Evolutionary conservation across 2,113 vertebrate species (phyloP).

Genomic region (Fulmarus glacialis): DNA sequence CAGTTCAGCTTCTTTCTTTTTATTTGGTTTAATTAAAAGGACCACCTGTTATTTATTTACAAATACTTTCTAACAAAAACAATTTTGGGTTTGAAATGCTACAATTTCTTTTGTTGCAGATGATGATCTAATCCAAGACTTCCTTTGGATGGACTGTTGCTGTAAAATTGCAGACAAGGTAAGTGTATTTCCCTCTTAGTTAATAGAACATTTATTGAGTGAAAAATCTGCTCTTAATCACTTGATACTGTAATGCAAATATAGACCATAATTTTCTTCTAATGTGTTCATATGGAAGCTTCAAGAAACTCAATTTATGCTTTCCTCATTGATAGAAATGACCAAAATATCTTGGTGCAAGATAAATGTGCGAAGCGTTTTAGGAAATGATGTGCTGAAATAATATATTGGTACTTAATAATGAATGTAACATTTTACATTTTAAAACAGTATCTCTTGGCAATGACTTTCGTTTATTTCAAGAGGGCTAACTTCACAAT

Average conservation of each 20-base stretch:
- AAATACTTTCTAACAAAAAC: background rate
- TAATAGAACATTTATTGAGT: background rate
- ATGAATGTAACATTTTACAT: conserved; percentile 50
- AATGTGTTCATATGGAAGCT: background rate
- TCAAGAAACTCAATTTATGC: background rate
- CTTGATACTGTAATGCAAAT: background rate
- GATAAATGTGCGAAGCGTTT: background rate
- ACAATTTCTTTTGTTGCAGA: conserved; percentile 78
- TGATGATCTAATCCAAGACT: conserved; percentile 91
- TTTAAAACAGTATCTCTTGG: conserved; percentile 91
- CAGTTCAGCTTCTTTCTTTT: background rate
- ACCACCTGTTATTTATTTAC: background rate
- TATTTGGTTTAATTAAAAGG: background rate
- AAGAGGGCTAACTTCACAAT: conserved; percentile 90
- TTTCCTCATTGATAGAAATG: background rate
- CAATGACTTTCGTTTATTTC: conserved; percentile 99
- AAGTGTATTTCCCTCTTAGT: background rate
- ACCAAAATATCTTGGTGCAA: background rate
- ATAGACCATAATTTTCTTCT: background rate
- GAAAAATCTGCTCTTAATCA: background rate
- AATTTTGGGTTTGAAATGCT: conserved; percentile 37
- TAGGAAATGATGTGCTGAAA: background rate
- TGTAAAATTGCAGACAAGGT: conserved; percentile 95
- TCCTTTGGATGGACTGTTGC: conserved; percentile 94
- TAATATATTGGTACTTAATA: conserved; percentile 36